Percentiles rank a stretch among this genome's conserved stretches.
Conservation (phyloP, 2,113 vertebrate species). For the Calidris pygmaea region DNA sequence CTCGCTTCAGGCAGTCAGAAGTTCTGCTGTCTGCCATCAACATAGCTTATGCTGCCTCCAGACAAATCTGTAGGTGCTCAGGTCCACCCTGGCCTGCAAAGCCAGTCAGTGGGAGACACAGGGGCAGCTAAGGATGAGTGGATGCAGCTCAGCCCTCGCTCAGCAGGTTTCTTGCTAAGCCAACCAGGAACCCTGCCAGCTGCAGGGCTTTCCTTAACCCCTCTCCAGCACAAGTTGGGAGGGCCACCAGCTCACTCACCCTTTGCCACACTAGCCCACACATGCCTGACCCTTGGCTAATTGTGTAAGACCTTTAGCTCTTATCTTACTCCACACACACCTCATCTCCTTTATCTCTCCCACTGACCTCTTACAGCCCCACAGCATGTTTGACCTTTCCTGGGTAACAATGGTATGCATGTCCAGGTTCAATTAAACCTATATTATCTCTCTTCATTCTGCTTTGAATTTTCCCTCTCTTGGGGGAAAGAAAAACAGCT, state of each 20-base stretch:
- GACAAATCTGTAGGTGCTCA: not conserved
- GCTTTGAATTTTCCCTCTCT: not conserved
- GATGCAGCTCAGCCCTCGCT: not conserved
- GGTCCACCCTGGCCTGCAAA: not conserved
- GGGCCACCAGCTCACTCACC: not conserved
- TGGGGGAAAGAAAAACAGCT: not conserved
- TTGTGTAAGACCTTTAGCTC: accelerated
- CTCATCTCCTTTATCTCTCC: constrained; percentile 24
- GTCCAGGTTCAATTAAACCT: not conserved
- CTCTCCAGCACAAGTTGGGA: not conserved
- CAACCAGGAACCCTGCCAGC: not conserved
- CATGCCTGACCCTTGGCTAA: not conserved
- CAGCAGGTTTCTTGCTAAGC: not conserved
- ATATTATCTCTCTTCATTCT: not conserved
- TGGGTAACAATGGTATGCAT: not conserved
- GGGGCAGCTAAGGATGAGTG: not conserved
- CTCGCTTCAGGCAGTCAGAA: not conserved
- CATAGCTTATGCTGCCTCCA: not conserved
- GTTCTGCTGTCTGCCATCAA: not conserved
- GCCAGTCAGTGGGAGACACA: not conserved
- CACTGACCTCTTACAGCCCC: not conserved
- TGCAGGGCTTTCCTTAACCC: not conserved
- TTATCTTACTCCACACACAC: constrained; percentile 4
- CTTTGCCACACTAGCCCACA: not conserved
- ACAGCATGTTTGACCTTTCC: not conserved